These are phyloP conservation scores for Tyrannus savana DNA, from an alignment of 2,113 vertebrate genomes.

Conservation along the genomic window DNA sequence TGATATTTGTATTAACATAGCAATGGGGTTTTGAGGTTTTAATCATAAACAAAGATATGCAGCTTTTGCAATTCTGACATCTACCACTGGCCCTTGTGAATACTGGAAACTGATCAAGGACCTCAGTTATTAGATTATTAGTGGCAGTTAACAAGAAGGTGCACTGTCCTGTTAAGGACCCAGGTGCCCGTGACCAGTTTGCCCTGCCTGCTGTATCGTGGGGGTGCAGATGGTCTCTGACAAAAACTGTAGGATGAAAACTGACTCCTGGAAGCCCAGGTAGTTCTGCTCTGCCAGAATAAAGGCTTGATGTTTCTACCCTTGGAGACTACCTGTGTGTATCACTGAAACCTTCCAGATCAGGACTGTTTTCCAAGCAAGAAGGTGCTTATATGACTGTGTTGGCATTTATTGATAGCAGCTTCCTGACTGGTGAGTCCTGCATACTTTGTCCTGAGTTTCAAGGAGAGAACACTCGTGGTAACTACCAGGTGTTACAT, in stretches of 20 bases:
- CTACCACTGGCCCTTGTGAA: not conserved
- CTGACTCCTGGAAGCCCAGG: not conserved
- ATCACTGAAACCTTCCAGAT: not conserved
- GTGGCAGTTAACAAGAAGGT: not conserved
- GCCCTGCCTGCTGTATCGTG: accelerated
- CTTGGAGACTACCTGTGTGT: not conserved
- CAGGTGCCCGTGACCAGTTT: not conserved
- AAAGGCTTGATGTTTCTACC: not conserved
- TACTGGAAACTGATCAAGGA: not conserved
- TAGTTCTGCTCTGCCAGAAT: not conserved
- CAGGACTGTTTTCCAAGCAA: not conserved
- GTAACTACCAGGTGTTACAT: not conserved
- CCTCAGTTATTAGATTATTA: not conserved
- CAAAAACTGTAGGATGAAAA: not conserved
- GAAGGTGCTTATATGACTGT: accelerated
- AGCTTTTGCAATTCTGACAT: not conserved
- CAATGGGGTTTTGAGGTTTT: not conserved
- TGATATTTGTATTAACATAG: not conserved
- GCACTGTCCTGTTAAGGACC: accelerated
- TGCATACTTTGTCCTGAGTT: not conserved
- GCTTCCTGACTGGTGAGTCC: not conserved
- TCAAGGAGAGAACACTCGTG: not conserved
- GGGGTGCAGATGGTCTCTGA: not conserved
- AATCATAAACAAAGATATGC: not conserved
- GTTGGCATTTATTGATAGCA: not conserved